phyloP scores from a whole-genome alignment of 2,113 vertebrate species.

The Cepphus grylle region DNA sequence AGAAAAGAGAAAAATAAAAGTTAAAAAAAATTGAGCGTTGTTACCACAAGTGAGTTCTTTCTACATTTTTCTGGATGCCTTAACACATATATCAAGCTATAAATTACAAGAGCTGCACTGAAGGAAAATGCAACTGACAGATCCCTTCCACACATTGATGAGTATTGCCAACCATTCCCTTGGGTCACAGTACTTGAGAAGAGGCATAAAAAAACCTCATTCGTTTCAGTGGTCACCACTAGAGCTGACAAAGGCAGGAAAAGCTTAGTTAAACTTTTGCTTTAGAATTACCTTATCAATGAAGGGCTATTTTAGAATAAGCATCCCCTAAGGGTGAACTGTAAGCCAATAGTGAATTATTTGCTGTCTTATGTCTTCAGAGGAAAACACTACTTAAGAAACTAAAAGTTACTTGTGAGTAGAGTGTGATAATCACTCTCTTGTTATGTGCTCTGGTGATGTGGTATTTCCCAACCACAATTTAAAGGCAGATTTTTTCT shows the following conservation, averaged over 20 bases:
- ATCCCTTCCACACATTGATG: neutral
- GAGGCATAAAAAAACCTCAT: neutral
- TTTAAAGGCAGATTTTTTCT: neutral
- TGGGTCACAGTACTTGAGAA: neutral
- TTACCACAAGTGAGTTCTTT: neutral
- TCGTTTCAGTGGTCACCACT: neutral
- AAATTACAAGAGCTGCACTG: neutral
- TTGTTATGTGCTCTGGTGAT: neutral
- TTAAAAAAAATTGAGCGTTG: neutral
- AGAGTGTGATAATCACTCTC: neutral
- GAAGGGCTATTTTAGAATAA: neutral
- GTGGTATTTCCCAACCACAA: neutral
- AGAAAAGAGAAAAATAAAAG: neutral
- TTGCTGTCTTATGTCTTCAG: neutral
- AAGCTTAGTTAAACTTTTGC: neutral
- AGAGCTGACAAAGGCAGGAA: neutral
- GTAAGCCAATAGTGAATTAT: neutral
- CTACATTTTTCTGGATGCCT: neutral
- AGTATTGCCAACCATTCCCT: neutral
- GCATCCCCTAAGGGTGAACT: neutral
- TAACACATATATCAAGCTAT: neutral
- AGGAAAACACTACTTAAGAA: neutral
- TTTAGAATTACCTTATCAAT: neutral
- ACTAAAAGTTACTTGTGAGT: neutral
- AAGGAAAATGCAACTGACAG: neutral